These are phyloP conservation scores for Capreolus pygargus DNA, from an alignment of 2,113 vertebrate genomes.

Conservation along the genomic window DNA sequence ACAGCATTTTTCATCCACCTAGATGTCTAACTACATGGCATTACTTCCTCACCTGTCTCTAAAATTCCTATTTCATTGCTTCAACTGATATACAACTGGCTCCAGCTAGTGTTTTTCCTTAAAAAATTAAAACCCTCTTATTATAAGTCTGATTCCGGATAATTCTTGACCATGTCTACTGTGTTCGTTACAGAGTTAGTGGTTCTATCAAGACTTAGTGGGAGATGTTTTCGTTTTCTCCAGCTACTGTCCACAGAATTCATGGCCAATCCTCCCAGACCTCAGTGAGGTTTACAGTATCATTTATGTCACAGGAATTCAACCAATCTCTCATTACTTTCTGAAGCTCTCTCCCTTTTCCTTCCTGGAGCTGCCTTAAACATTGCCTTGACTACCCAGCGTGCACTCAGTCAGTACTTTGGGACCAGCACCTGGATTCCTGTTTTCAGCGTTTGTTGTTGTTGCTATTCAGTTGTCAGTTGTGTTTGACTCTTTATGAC, in stretches of 20 bases:
- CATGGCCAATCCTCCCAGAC: not conserved
- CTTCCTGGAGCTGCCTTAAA: not conserved
- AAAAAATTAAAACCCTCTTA: not conserved
- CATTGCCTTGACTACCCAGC: not conserved
- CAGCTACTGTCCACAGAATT: not conserved
- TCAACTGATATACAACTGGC: not conserved
- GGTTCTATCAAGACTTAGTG: not conserved
- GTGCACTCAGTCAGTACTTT: not conserved
- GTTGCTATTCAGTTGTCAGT: not conserved
- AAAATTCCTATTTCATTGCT: not conserved
- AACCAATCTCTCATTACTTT: not conserved
- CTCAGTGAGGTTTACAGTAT: not conserved
- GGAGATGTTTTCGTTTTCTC: not conserved
- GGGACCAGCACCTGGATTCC: not conserved
- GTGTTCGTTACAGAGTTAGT: not conserved
- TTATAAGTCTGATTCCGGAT: not conserved
- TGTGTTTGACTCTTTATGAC: fast-evolving
- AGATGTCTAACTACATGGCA: not conserved
- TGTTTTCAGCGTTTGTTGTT: not conserved
- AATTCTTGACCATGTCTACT: not conserved
- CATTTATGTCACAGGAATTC: not conserved
- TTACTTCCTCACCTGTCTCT: not conserved
- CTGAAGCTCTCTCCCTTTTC: not conserved
- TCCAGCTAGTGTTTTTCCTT: not conserved
- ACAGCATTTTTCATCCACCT: not conserved